Evolutionary conservation across 2,797 vertebrate genomes (phyloP).

Genomic region (Pyrocephalus nanus): DNA sequence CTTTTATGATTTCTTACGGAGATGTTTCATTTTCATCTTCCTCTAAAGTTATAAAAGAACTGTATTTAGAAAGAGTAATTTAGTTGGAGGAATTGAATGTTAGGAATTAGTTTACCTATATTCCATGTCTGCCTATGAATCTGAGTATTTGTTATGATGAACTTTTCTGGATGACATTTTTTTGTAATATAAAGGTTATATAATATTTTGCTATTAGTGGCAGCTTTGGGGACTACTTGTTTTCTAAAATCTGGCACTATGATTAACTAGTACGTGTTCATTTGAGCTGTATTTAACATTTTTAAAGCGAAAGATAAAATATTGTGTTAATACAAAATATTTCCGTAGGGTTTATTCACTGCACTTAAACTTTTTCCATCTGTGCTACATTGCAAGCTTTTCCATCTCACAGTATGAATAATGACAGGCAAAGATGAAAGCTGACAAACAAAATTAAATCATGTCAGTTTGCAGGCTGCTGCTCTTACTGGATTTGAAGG

Average conservation of each 20-base stretch:
- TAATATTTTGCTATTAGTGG: not conserved
- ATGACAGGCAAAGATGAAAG: not conserved
- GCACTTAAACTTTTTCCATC: not conserved
- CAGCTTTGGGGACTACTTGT: not conserved
- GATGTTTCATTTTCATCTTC: not conserved
- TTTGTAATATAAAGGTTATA: not conserved
- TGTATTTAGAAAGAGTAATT: not conserved
- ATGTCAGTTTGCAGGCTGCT: not conserved
- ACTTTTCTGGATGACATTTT: not conserved
- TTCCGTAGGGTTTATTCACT: not conserved
- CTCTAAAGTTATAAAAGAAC: not conserved
- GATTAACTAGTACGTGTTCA: not conserved
- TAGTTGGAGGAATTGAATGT: not conserved
- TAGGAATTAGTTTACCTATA: not conserved
- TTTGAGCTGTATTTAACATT: not conserved
- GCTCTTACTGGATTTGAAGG: not conserved
- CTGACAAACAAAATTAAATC: not conserved
- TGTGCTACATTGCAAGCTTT: not conserved
- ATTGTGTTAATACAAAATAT: not conserved
- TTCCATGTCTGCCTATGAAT: not conserved
- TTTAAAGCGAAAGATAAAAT: not conserved
- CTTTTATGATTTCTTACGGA: not conserved
- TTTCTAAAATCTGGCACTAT: not conserved
- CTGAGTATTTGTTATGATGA: not conserved
- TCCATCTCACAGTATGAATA: not conserved